A percentile compares a stretch with the other conserved stretches of the same genome.
phyloP scores from a whole-genome alignment of 2,888 invertebrate genomes.

The Mythimna pallens region DNA sequence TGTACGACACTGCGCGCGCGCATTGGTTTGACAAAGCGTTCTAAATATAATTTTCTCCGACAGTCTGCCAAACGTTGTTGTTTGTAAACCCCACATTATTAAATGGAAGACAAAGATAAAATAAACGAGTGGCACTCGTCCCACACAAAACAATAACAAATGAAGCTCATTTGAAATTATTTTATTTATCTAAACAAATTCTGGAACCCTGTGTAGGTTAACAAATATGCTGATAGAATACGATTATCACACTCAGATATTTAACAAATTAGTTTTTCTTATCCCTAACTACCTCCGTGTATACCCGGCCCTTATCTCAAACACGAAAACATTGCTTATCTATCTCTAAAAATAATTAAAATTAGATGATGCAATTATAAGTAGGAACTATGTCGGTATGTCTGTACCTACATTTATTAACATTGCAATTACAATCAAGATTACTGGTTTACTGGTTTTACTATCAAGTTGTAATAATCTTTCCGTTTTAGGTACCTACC shows the following conservation, averaged over 20 bases:
- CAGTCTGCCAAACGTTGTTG: slow-evolving; percentile 49
- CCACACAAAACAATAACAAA: slow-evolving; percentile 12
- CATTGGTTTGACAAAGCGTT: slow-evolving; percentile 64
- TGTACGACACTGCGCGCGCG: slow-evolving; percentile 65
- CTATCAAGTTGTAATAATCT: not conserved
- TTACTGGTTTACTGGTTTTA: not conserved
- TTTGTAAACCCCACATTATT: slow-evolving; percentile 22
- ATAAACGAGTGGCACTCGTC: slow-evolving; percentile 9
- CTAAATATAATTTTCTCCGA: slow-evolving; percentile 75
- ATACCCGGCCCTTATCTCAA: slow-evolving; percentile 12
- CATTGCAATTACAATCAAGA: not conserved
- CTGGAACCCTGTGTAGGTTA: not conserved
- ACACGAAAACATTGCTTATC: slow-evolving; percentile 4
- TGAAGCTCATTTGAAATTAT: slow-evolving; percentile 2
- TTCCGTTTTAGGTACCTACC: no score
- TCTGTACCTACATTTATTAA: not conserved
- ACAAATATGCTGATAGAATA: slow-evolving; percentile 14
- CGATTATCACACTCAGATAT: slow-evolving; percentile 36
- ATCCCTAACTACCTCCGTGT: slow-evolving; percentile 20
- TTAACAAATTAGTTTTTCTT: slow-evolving; percentile 20
- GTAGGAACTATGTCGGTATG: not conserved
- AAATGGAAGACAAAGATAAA: slow-evolving; percentile 21
- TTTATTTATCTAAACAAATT: not conserved
- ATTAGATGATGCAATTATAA: slow-evolving; percentile 6
- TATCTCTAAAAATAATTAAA: not conserved